These are phyloP conservation scores for Geococcyx californianus DNA, from an alignment of 2,113 vertebrate species.

Conservation along the genomic window DNA sequence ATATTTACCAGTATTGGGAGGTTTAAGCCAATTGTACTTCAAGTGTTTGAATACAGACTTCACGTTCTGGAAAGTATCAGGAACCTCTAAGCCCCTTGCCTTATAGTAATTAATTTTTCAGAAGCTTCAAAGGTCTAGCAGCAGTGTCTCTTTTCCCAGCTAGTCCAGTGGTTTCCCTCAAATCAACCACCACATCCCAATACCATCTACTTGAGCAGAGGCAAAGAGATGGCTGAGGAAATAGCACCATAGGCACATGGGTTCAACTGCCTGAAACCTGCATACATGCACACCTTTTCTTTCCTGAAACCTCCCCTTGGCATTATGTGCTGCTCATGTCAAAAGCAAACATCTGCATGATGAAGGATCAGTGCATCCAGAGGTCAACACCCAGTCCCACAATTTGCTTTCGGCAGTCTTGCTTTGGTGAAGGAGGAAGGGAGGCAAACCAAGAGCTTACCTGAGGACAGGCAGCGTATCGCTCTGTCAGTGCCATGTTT, in stretches of 20 bases:
- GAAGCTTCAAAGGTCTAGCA: not conserved
- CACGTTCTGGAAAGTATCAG: not conserved
- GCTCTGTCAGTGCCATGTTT: accelerated
- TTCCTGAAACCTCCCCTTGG: not conserved
- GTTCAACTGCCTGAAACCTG: not conserved
- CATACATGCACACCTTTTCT: accelerated
- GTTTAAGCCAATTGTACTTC: not conserved
- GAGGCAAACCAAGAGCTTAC: not conserved
- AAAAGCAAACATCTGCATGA: not conserved
- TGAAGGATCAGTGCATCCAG: not conserved
- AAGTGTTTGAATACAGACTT: not conserved
- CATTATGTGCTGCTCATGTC: not conserved
- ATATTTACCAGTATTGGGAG: not conserved
- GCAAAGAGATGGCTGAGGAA: not conserved
- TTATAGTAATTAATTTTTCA: not conserved
- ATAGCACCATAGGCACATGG: accelerated
- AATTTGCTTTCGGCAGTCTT: not conserved
- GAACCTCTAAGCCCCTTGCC: not conserved
- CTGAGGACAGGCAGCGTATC: accelerated
- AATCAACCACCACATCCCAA: not conserved
- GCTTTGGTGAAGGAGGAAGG: not conserved
- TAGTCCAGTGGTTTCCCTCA: not conserved
- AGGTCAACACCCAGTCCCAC: not conserved
- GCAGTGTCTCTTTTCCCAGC: not conserved
- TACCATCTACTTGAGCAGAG: not conserved